These are phyloP conservation scores for Drosophila leontia DNA, from an alignment of 1,140 invertebrate species.

Conservation along the genomic window DNA sequence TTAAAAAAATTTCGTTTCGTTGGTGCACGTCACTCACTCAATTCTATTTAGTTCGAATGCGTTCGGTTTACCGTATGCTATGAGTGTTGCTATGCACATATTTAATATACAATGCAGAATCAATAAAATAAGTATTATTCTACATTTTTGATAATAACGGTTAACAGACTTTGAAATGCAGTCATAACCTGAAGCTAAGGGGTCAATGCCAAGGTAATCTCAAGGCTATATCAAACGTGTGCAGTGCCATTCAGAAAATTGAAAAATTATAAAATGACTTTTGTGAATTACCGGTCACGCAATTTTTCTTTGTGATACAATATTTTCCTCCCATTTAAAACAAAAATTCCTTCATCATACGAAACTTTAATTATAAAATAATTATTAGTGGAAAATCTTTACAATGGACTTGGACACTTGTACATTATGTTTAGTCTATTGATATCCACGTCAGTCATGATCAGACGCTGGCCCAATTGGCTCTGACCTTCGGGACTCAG, in stretches of 20 bases:
- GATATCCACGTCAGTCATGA: slow-evolving; percentile 86
- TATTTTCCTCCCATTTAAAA: neutral
- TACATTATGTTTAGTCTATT: slow-evolving; percentile 84
- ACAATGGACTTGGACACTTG: slow-evolving; percentile 28
- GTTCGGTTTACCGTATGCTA: too few species aligned
- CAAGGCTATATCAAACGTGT: neutral
- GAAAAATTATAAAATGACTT: too few species aligned
- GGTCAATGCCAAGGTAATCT: neutral
- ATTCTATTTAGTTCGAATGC: too few species aligned
- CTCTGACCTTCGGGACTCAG: neutral
- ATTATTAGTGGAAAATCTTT: neutral
- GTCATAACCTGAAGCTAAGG: neutral
- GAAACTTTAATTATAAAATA: neutral
- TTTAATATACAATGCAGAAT: neutral
- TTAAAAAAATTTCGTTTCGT: too few species aligned
- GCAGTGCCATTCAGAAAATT: neutral
- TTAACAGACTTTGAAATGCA: neutral
- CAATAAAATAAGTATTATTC: neutral
- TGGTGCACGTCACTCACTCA: too few species aligned
- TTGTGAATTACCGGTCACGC: too few species aligned
- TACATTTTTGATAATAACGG: neutral
- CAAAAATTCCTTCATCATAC: neutral
- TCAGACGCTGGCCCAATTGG: slow-evolving; percentile 86
- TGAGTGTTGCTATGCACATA: too few species aligned
- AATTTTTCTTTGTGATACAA: neutral